These are phyloP conservation scores for Thymelicus sylvestris DNA, from an alignment of 2,888 invertebrate genomes.

Conservation along the genomic window DNA sequence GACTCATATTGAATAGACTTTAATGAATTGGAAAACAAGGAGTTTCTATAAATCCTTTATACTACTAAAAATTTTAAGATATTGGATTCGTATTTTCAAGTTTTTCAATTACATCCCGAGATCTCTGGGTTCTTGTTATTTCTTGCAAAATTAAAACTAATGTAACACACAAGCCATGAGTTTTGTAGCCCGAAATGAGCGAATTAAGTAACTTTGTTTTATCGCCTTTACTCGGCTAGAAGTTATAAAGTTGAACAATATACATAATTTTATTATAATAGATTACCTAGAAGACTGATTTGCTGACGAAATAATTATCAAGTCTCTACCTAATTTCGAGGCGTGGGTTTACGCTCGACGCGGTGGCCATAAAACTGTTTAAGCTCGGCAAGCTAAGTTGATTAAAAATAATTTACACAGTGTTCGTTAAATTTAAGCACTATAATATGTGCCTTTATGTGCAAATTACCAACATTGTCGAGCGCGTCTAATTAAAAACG, in stretches of 20 bases:
- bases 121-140: no score
- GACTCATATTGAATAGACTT: no score
- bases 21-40: no score
- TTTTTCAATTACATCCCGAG: no score
- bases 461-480: constrained; percentile 34
- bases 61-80: no score
- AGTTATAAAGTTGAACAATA: background rate
- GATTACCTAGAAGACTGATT: background rate
- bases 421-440: constrained; percentile 29
- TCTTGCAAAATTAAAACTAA: no score
- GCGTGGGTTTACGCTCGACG: constrained; percentile 5
- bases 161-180: no score
- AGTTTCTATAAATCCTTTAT: no score
- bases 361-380: constrained; percentile 19
- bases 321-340: constrained; percentile 6
- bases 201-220: no score
- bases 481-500: constrained; percentile 36
- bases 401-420: constrained; percentile 27
- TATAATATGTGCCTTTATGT: constrained; percentile 27
- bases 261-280: background rate
- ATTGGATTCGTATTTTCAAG: no score
- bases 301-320: background rate
- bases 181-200: no score
- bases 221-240: no score
- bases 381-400: constrained; percentile 16